Conservation (phyloP, 2,113 vertebrate genomes). For the Chionomys nivalis region DNA sequence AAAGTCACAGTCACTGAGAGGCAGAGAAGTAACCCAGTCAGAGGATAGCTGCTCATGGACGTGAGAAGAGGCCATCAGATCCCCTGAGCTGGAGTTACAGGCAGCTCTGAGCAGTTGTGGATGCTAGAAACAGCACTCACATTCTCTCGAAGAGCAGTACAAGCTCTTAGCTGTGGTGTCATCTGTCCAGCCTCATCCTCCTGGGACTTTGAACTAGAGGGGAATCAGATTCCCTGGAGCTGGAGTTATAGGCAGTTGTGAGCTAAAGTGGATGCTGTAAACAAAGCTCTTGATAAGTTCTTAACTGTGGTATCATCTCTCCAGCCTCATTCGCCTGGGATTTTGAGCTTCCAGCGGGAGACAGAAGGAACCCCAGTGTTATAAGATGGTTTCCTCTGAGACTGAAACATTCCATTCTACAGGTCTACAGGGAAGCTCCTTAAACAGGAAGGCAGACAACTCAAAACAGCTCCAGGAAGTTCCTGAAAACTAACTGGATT, state of each 20-base stretch:
- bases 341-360: too few relatives aligned
- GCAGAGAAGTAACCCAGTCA: background rate
- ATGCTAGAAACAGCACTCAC: background rate
- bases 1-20: background rate
- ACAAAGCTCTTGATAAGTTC: background rate
- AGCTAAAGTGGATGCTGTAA: background rate
- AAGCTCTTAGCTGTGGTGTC: background rate
- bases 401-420: background rate
- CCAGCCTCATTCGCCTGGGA: background rate
- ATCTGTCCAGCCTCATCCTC: background rate
- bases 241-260: background rate
- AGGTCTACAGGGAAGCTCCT: background rate
- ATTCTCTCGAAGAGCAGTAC: background rate
- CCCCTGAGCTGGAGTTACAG: background rate
- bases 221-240: background rate
- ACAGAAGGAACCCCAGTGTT: background rate
- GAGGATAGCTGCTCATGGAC: background rate
- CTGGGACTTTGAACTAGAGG: too few relatives aligned
- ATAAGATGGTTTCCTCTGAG: background rate
- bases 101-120: background rate
- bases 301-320: too few relatives aligned
- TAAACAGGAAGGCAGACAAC: background rate
- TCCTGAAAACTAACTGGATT: background rate
- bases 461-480: background rate
- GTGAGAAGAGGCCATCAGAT: background rate